phyloP scores from a whole-genome alignment of 2,113 vertebrate genomes.

The Hiodon alosoides region DNA sequence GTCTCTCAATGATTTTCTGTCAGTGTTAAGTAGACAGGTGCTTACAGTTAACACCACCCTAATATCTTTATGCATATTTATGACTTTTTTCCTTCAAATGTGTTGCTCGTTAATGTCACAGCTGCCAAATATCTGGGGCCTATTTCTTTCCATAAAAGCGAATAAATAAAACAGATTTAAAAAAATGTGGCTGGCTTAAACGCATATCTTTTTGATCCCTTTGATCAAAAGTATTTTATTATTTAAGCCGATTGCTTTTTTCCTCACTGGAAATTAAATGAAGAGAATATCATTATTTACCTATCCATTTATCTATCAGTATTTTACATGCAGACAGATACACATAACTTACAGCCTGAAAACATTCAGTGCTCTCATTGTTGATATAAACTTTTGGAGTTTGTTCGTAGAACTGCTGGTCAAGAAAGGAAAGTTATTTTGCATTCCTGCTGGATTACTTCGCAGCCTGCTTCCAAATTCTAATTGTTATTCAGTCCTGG shows the following conservation, averaged over 20 bases:
- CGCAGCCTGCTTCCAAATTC: conserved; percentile 58
- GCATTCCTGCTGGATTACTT: conserved; percentile 55
- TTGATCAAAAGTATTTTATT: conserved; percentile 62
- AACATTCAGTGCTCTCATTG: conserved; percentile 43
- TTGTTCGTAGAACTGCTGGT: conserved; percentile 50
- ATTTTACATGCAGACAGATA: conserved; percentile 11
- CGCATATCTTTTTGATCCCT: conserved; percentile 50
- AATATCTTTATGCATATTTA: conserved; percentile 97
- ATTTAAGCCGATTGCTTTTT: conserved; percentile 47
- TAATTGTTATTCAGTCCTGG: conserved; percentile 39
- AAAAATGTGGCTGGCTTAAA: conserved; percentile 77
- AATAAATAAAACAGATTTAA: conserved; percentile 91
- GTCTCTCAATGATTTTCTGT: conserved; percentile 91
- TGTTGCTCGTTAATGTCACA: conserved; percentile 91
- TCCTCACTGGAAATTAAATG: conserved; percentile 45
- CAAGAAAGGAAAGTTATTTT: conserved; percentile 53
- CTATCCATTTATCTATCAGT: conserved; percentile 40
- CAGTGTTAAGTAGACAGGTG: conserved; percentile 96
- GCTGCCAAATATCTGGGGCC: conserved; percentile 82
- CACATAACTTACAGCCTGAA: conserved; percentile 36
- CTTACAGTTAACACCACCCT: conserved; percentile 93
- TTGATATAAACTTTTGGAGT: conserved; percentile 43
- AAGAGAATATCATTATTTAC: conserved; percentile 54
- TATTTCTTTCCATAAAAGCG: conserved; percentile 74
- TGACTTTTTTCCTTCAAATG: conserved; percentile 83